These are phyloP conservation scores for Rhinopomastus cyanomelas DNA, from an alignment of 2,113 vertebrate species.

Conservation along the genomic window DNA sequence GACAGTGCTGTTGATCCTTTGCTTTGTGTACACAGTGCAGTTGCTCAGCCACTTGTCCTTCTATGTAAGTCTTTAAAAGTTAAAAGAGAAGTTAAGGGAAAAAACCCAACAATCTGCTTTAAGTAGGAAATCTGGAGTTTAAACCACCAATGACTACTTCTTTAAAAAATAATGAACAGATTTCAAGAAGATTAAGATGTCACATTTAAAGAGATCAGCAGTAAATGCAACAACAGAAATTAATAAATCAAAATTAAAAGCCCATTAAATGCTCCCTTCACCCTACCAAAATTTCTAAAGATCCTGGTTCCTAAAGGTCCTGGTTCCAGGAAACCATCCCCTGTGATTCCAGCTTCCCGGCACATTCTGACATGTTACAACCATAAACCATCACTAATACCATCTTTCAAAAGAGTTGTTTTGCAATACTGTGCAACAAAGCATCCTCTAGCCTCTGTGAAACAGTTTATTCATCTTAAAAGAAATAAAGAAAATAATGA, in stretches of 20 bases:
- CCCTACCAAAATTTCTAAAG: not conserved
- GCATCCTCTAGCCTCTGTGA: not conserved
- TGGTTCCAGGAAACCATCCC: not conserved
- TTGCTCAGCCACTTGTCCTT: not conserved
- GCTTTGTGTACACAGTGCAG: not conserved
- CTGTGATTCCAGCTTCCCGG: not conserved
- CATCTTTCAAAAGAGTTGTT: not conserved
- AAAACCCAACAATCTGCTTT: not conserved
- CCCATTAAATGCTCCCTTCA: not conserved
- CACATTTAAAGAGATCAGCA: not conserved
- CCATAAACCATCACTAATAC: not conserved
- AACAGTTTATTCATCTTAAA: not conserved
- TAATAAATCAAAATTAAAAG: not conserved
- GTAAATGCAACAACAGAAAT: not conserved
- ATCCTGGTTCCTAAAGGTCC: not conserved
- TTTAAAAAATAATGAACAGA: not conserved
- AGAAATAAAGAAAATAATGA: no score
- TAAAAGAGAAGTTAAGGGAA: not conserved
- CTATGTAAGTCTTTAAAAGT: not conserved
- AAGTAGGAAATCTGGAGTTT: not conserved
- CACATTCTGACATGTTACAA: not conserved
- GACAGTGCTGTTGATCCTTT: not conserved
- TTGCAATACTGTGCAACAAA: not conserved
- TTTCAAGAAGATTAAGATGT: not conserved
- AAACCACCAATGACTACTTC: not conserved